Evolutionary conservation across 2,888 invertebrate species (phyloP).

Genomic region (Notodonta ziczac): DNA sequence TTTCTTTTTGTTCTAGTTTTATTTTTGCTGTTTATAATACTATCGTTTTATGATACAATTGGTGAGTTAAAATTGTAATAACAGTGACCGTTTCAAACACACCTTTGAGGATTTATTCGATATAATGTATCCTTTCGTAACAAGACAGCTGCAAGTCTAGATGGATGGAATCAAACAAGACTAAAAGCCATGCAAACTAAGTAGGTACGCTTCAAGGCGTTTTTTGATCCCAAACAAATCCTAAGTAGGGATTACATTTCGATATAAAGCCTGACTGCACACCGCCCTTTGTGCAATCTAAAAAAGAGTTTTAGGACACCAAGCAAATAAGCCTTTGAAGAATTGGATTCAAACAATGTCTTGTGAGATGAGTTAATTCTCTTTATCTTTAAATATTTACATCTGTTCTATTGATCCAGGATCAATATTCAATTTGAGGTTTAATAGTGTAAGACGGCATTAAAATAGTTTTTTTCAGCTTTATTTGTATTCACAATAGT

Average conservation of each 20-base stretch:
- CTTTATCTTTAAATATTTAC: slow-evolving; percentile 1
- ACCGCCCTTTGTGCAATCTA: slow-evolving; percentile 5
- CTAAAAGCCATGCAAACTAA: slow-evolving; percentile 2
- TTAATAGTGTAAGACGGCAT: background rate
- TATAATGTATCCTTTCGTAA: background rate
- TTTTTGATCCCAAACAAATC: slow-evolving; percentile 7
- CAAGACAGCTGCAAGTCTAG: background rate
- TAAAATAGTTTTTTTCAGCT: too few species aligned
- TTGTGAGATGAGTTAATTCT: background rate
- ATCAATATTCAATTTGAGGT: background rate
- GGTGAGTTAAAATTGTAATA: too few species aligned
- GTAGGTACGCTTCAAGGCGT: too few species aligned
- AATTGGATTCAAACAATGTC: slow-evolving; percentile 4
- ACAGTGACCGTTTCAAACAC: too few species aligned
- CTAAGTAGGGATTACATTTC: slow-evolving; percentile 4
- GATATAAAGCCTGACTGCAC: background rate
- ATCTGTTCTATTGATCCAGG: background rate
- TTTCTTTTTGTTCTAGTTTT: too few species aligned
- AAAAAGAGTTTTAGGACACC: background rate
- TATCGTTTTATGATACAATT: too few species aligned
- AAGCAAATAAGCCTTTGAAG: background rate
- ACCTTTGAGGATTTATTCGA: too few species aligned
- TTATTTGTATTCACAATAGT: too few species aligned
- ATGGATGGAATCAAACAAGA: slow-evolving; percentile 1
- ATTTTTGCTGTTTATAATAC: too few species aligned